A percentile compares a stretch with the other conserved stretches of the same genome.
phyloP scores from a whole-genome alignment of 2,113 vertebrate species.

The Perognathus longimembris region DNA sequence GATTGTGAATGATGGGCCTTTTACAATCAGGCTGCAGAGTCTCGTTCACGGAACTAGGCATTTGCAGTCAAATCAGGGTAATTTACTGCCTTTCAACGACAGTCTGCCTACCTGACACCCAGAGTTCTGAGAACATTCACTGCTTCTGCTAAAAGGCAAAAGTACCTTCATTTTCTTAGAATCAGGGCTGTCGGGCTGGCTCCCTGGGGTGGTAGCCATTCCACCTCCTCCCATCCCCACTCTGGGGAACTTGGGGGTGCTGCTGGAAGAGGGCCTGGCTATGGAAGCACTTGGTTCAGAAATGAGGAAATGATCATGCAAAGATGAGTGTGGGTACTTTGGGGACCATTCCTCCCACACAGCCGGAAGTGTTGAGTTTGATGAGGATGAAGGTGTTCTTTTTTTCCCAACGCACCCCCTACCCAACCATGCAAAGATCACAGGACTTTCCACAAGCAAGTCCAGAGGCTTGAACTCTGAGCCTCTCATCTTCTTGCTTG shows the following conservation, averaged over 20 bases:
- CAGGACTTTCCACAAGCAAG: neutral
- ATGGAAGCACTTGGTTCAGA: neutral
- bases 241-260: neutral
- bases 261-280: neutral
- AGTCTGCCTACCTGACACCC: neutral
- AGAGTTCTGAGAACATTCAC: slow-evolving; percentile 9
- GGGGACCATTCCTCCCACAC: neutral
- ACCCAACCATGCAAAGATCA: neutral
- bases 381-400: neutral
- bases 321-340: neutral
- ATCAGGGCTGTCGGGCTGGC: neutral
- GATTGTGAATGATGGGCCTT: neutral
- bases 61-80: neutral
- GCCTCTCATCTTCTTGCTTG: too few species aligned
- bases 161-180: slow-evolving; percentile 49
- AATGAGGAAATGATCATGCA: neutral
- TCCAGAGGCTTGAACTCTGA: too few species aligned
- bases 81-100: neutral
- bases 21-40: neutral
- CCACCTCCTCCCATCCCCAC: neutral
- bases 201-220: neutral
- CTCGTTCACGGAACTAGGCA: rapidly evolving
- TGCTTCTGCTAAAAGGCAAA: slow-evolving; percentile 30
- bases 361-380: neutral
- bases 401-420: too few species aligned